Base-by-base conservation (phyloP, 1,140 invertebrate species). In the Ephestia elutella region DNA sequence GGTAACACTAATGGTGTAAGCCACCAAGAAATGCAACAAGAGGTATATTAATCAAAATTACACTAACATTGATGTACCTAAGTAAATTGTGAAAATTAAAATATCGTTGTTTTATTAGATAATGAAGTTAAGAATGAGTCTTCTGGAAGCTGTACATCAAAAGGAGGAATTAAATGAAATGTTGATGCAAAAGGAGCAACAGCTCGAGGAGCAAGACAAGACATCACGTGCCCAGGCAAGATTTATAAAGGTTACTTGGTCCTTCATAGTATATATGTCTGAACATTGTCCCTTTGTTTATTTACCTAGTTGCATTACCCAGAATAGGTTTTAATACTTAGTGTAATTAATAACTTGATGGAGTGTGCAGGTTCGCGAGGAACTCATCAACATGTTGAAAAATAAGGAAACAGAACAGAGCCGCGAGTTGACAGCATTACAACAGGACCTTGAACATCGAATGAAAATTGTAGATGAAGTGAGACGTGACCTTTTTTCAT, bases 141-240 rank as follows among this genome's bases (percentile, higher is more conserved):
- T 91, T 10, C 63, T 86, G 11, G 87, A 90, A 30, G 60, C 77
- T 0, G 77, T 75, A 4, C 78, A 75, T 21, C 82, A 79, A 5
- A 91, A 91, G 13, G 82, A 88, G 32, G 82, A 90, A 44, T 65
- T 91, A n/a, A 76, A 89, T 9, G 86, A 84, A 21, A 65, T 71
- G 18, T 51, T 91, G 15, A 69, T 80, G 7, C 79, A 90, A 50
- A 90, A 89, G 56, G 85, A 90, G 13, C 82, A 90, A 21, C 83
- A 90, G 54, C 62, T 91, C 0, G 89, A 91, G 56, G 86, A 90
- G 49, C 89, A 90, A 57, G 89, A 90, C 57, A 85, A 87, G 32
- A 82, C 89, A 35, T 82, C 90, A 68, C 79, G 81, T 54, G 84
- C 90, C 57, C 90, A 90, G 67, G 85, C 80, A 77, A 89, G 89